Evolutionary conservation across 2,888 invertebrate species (phyloP), one percentile per base, ranked within the genome.

Genomic region (Heliconius sara): DNA sequence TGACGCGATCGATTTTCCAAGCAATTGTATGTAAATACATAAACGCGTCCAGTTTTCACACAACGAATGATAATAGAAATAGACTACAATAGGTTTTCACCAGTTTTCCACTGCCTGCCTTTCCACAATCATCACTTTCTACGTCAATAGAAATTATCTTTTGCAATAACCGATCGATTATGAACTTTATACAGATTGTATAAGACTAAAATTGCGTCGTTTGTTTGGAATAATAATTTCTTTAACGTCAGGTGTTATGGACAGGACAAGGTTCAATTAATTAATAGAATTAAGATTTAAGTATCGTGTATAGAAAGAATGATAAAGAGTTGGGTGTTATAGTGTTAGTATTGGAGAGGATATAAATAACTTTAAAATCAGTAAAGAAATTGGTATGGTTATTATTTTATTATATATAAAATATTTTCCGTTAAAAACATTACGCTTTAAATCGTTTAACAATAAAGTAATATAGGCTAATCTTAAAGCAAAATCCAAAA

Each of bases 51-150:
- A 81, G 66, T 75, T 83, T 82, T 83, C 79, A 76, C 73, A 80
- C 74, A 83, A 83, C 83, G 83, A 84, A 82, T 76, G 79, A 67
- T 78, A 76, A 78, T 77, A 81, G 85, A 83, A 60, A 84, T 84
- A 80, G 85, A 83, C 84, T 84, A 85, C 85, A 85, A 85, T 86
- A 84, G 85, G 88, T 91, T 93, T 92, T 89, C 91, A 90, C 89
- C 87, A 87, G 39, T 91, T 92, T 92, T 89, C 90, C 87, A 87
- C 52, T 52, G 19, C 84, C 87, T 86, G 84, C 88, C 90, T 91
- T 91, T 92, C 92, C 92, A 90, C 89, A 90, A 88, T 89, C 89
- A 89, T 90, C 91, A 90, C 93, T 92, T 90, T 89, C 89, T 88
- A 87, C 83, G 85, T 87, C 87, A 85, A 86, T 88, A 86, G 87